Evolutionary conservation across 2,113 vertebrate genomes (phyloP), one percentile per base, ranked within the genome.

Genomic region (Cavia aperea): DNA sequence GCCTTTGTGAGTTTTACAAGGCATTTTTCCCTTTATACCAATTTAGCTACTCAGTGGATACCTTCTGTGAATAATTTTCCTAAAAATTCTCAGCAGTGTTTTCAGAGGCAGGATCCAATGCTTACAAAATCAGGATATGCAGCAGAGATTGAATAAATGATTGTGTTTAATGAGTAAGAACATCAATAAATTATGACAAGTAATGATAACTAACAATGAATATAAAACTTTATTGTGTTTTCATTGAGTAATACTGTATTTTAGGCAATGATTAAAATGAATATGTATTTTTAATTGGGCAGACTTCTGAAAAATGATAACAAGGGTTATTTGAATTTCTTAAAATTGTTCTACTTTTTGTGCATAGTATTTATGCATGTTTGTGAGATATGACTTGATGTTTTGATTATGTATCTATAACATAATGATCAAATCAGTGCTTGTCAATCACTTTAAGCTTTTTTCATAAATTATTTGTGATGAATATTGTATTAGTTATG

Each of bases 221-320:
- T 29, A 26, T 23, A 70, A 70, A 65, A 2, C 39, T 70, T 68
- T n/a, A 13, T n/a, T 91, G 31, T 31, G 81, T 90, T 92, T 88
- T 92, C 51, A 87, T 36, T 90, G 63, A 86, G 10, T 39, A 51
- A 68, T 58, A 49, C 11, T 21, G 8, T n/a, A 66, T 81, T 46
- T 56, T 24, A 29, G 68, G 5, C 14, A 75, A 36, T 26, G 36
- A 60, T 86, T n/a, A 77, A 93, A 94, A 89, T 65, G 18, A 86
- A 24, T 84, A 84, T 62, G 65, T 46, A 94, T 65, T 94, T 94
- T 68, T 70, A 89, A 95, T 85, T 54, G 16, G 31, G 33, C 3
- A 3, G 4, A 18, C 19, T 68, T 84, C 33, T 62, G 73, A 77
- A 89, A 72, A 68, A 13, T 39, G 36, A 33, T 49, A 90, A 56